Conservation (phyloP, 2,113 vertebrate species). For the Atractosteus spatula region DNA sequence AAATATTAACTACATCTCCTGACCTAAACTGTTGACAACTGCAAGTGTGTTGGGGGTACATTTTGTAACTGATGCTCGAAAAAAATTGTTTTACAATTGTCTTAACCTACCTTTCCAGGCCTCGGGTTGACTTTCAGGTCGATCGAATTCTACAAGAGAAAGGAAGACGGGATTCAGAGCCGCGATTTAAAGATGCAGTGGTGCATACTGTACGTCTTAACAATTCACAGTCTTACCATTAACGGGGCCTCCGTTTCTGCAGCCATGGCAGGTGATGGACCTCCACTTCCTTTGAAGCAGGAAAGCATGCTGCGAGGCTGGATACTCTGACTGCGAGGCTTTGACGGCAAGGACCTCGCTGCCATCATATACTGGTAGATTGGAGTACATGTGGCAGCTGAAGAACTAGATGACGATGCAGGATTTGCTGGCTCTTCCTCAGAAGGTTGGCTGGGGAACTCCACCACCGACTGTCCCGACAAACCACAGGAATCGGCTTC, state of each 20-base stretch:
- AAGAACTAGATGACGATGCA: background rate
- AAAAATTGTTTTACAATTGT: no score
- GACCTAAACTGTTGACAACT: no score
- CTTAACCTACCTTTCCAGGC: slow-evolving; percentile 33
- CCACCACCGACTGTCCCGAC: background rate
- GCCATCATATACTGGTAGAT: slow-evolving; percentile 39
- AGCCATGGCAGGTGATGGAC: background rate
- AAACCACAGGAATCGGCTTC: background rate
- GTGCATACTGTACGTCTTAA: no score
- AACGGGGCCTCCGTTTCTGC: background rate
- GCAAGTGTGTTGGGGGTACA: no score
- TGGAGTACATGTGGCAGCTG: slow-evolving; percentile 17
- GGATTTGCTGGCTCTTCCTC: background rate
- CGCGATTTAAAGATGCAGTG: background rate
- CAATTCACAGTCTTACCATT: background rate
- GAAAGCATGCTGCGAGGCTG: background rate
- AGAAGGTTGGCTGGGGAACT: background rate
- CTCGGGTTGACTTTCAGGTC: slow-evolving; percentile 25
- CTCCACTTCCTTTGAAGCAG: background rate
- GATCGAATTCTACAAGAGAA: slow-evolving; percentile 25
- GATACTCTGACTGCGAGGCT: background rate
- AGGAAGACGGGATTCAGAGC: background rate
- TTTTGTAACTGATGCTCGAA: no score
- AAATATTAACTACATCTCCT: no score
- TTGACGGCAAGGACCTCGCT: background rate